Conservation (phyloP, 2,113 vertebrate genomes). For the Paramisgurnus dabryanus region DNA sequence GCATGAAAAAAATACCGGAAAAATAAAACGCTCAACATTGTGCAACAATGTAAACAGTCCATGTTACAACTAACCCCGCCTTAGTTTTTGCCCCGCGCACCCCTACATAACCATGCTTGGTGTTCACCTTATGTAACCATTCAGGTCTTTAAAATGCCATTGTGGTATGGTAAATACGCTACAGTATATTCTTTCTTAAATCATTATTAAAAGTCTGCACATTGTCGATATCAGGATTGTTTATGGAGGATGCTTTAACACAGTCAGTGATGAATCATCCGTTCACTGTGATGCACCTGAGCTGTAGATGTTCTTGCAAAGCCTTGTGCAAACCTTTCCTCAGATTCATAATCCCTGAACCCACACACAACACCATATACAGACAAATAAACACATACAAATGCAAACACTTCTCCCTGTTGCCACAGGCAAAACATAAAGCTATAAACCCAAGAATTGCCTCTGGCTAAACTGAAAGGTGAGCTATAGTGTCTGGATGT, state of each 20-base stretch:
- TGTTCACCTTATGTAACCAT: no score
- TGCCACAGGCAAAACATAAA: constrained; percentile 48
- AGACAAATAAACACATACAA: constrained; percentile 39
- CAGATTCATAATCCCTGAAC: constrained; percentile 16
- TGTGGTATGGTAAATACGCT: no score
- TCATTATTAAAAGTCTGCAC: not conserved
- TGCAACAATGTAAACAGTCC: no score
- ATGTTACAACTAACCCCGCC: no score
- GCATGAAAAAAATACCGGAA: no score
- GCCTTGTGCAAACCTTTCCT: constrained; percentile 47
- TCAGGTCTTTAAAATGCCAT: no score
- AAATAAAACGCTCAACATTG: no score
- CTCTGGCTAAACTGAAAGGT: constrained; percentile 37
- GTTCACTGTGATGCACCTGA: constrained; percentile 51
- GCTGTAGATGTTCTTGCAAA: constrained; percentile 46
- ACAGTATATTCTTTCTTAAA: no score
- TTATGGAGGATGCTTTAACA: constrained; percentile 2
- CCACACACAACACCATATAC: constrained; percentile 12
- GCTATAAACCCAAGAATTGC: constrained; percentile 51
- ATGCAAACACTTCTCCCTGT: constrained; percentile 30
- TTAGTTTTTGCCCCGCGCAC: no score
- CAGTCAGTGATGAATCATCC: not conserved
- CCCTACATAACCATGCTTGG: no score
- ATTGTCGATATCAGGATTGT: not conserved
- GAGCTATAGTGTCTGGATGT: constrained; percentile 30